phyloP scores from a whole-genome alignment of 1,140 invertebrate species.

The Ectropis grisescens region DNA sequence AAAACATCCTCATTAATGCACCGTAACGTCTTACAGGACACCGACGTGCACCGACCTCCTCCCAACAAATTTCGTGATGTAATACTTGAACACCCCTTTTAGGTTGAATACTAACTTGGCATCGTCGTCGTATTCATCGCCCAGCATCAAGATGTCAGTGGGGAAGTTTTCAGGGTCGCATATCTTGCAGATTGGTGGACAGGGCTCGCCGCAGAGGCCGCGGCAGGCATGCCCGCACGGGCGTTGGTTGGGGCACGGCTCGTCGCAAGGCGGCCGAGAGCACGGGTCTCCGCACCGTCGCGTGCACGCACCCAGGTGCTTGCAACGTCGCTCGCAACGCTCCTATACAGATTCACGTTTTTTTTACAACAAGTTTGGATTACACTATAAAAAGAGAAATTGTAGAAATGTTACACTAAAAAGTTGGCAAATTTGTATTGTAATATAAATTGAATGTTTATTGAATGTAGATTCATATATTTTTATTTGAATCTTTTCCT shows the following conservation, averaged over 20 bases:
- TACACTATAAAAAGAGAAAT: neutral
- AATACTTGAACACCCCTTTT: too few relatives aligned
- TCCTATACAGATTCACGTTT: slow-evolving; percentile 28
- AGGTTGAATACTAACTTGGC: too few relatives aligned
- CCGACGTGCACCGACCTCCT: too few relatives aligned
- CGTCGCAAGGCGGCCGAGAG: slow-evolving; percentile 62
- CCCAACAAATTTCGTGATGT: too few relatives aligned
- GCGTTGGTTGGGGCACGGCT: slow-evolving; percentile 62
- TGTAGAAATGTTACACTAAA: too few relatives aligned
- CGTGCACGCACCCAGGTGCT: slow-evolving; percentile 74
- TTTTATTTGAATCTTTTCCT: too few relatives aligned
- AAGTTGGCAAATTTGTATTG: too few relatives aligned
- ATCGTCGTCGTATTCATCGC: slow-evolving; percentile 70
- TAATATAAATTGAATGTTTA: too few relatives aligned
- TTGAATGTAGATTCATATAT: too few relatives aligned
- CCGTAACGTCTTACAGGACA: too few relatives aligned
- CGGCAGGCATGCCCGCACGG: slow-evolving; percentile 74
- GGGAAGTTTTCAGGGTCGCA: slow-evolving; percentile 61
- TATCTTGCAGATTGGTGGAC: slow-evolving; percentile 65
- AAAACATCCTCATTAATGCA: too few relatives aligned
- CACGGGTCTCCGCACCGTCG: slow-evolving; percentile 71
- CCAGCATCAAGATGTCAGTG: slow-evolving; percentile 72
- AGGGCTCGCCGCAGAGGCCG: slow-evolving; percentile 79
- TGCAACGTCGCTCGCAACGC: slow-evolving; percentile 58
- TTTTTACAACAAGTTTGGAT: neutral